Conservation (phyloP, 2,113 vertebrate genomes). For the Elaphurus davidianus region DNA sequence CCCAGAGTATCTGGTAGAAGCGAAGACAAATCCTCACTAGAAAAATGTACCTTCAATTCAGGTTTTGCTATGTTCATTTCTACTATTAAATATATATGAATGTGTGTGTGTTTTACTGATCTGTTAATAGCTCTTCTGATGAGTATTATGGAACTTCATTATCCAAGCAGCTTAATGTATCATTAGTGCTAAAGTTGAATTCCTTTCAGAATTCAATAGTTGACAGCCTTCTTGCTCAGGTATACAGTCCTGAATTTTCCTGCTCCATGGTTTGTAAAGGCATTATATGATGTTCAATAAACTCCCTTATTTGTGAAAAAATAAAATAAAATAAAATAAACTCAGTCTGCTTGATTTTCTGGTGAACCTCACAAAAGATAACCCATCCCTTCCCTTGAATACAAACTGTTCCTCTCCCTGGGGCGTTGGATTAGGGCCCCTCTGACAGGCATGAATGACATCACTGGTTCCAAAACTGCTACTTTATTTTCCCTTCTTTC, state of each 20-base stretch:
- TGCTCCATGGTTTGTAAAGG: slow-evolving; percentile 12
- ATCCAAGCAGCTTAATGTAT: slow-evolving; percentile 5
- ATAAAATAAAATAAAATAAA: background rate
- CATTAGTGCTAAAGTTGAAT: slow-evolving; percentile 55
- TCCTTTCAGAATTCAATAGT: slow-evolving; percentile 56
- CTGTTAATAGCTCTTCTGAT: slow-evolving; percentile 26
- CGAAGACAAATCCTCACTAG: slow-evolving; percentile 10
- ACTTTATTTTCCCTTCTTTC: background rate
- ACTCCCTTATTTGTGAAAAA: background rate
- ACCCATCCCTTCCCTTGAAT: background rate
- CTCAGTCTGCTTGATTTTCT: background rate
- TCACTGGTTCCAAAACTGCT: background rate
- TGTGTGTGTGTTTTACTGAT: background rate
- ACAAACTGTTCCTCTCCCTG: background rate
- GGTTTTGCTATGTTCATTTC: background rate
- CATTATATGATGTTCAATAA: slow-evolving; percentile 6
- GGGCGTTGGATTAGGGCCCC: background rate
- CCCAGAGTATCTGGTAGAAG: background rate
- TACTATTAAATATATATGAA: background rate
- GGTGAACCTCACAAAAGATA: background rate
- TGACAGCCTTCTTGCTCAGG: slow-evolving; percentile 40
- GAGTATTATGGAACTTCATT: slow-evolving; percentile 21
- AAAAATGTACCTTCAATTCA: slow-evolving; percentile 9
- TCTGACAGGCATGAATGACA: background rate
- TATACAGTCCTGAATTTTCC: slow-evolving; percentile 13